Percentiles rank a stretch among this genome's conserved stretches.
These are phyloP conservation scores for Aldrovandia affinis DNA, from an alignment of 2,797 vertebrate genomes.

Conservation along the genomic window DNA sequence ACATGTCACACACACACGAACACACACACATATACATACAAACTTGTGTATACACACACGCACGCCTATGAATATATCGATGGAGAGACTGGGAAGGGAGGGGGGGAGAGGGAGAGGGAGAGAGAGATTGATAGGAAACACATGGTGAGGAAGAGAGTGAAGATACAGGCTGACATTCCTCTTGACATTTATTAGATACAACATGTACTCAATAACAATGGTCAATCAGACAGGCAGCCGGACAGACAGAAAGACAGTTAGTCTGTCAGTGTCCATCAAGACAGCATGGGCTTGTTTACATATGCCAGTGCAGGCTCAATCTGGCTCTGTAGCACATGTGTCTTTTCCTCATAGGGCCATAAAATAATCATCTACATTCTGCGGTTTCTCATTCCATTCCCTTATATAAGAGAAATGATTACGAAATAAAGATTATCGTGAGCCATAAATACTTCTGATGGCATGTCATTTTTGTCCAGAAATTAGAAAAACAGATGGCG, in stretches of 20 bases:
- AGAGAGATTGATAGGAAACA: not conserved
- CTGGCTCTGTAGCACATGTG: not conserved
- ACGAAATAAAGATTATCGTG: not conserved
- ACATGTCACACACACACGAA: not conserved
- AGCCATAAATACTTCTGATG: not conserved
- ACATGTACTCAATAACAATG: not conserved
- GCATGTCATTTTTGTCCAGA: not conserved
- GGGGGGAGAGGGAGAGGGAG: not conserved
- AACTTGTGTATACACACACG: not conserved
- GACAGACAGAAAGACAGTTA: not conserved
- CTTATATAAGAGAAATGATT: not conserved
- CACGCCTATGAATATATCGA: not conserved
- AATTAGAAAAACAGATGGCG: slow-evolving; percentile 7
- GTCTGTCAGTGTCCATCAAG: not conserved
- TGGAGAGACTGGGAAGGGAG: not conserved
- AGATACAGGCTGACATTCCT: not conserved
- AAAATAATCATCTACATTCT: not conserved
- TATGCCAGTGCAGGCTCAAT: not conserved
- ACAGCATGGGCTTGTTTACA: not conserved
- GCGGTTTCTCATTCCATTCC: not conserved
- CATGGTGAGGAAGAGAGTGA: not conserved
- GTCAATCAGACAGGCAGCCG: not conserved
- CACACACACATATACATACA: not conserved
- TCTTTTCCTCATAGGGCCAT: not conserved
- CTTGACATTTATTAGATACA: not conserved